A percentile compares a stretch with the other conserved stretches of the same genome.
Evolutionary conservation across 2,797 vertebrate genomes (phyloP).

Genomic region (Pantherophis vulpinus): DNA sequence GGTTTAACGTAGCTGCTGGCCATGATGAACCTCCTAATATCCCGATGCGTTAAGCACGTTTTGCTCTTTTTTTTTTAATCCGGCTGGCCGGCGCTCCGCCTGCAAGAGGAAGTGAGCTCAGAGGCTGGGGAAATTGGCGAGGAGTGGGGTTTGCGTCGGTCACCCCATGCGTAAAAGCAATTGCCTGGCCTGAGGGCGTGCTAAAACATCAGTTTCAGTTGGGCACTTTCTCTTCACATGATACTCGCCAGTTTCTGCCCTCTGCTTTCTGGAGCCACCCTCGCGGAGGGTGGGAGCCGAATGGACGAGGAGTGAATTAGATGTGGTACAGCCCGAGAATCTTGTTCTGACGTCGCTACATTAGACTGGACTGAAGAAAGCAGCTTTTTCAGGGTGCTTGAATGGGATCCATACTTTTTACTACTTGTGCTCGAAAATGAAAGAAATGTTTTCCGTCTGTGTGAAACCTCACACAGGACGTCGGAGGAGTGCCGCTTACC

Average conservation of each 20-base stretch:
- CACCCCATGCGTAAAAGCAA: neutral
- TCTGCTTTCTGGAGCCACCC: neutral
- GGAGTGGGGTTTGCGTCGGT: neutral
- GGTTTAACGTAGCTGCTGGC: neutral
- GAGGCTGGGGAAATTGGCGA: neutral
- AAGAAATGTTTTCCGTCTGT: neutral
- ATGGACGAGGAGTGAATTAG: neutral
- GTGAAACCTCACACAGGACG: neutral
- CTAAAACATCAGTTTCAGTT: neutral
- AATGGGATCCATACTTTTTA: neutral
- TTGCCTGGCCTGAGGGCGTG: neutral
- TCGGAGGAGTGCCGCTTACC: neutral
- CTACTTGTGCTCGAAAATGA: neutral
- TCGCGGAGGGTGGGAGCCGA: no score
- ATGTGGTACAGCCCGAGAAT: neutral
- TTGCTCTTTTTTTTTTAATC: neutral
- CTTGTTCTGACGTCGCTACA: neutral
- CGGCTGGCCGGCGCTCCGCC: neutral
- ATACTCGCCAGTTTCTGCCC: neutral
- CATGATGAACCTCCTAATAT: neutral
- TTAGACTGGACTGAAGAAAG: neutral
- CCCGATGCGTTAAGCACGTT: neutral
- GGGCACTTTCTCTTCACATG: neutral
- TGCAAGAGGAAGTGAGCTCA: conserved; percentile 48
- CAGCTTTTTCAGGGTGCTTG: neutral